These are phyloP conservation scores for Hybognathus amarus DNA, from an alignment of 2,797 vertebrate genomes.

Conservation along the genomic window DNA sequence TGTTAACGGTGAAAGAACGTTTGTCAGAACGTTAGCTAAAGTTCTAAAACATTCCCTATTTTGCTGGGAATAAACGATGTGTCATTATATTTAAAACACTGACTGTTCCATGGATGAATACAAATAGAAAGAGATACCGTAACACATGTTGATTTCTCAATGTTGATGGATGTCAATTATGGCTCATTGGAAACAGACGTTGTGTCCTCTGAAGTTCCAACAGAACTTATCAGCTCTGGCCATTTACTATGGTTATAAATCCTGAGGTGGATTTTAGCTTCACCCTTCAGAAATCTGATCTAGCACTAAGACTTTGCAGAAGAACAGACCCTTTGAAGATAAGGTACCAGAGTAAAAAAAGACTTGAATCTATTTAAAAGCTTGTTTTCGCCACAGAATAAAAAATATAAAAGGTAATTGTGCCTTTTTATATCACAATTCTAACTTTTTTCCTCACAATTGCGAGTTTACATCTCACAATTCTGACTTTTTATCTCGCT, in stretches of 20 bases:
- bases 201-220: conserved; percentile 1
- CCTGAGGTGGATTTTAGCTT: conserved; percentile 6
- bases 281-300: neutral
- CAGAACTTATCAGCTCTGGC: neutral
- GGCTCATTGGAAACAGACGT: neutral
- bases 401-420: too few relatives aligned
- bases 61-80: neutral
- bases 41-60: neutral
- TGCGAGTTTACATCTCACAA: too few relatives aligned
- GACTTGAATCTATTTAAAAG: neutral
- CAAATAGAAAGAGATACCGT: neutral
- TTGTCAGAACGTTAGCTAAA: neutral
- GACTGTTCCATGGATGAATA: neutral
- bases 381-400: too few relatives aligned
- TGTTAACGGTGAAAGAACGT: neutral
- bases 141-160: neutral
- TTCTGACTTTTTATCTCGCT: too few relatives aligned
- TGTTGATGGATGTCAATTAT: neutral
- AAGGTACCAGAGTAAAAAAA: neutral
- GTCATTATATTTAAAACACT: neutral
- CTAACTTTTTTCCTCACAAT: too few relatives aligned
- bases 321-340: conserved; percentile 35
- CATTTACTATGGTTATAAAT: neutral
- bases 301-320: conserved; percentile 14
- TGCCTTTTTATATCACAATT: too few relatives aligned